phyloP scores from a whole-genome alignment of 2,888 invertebrate genomes.

The Chrysopilus asiliformis region DNA sequence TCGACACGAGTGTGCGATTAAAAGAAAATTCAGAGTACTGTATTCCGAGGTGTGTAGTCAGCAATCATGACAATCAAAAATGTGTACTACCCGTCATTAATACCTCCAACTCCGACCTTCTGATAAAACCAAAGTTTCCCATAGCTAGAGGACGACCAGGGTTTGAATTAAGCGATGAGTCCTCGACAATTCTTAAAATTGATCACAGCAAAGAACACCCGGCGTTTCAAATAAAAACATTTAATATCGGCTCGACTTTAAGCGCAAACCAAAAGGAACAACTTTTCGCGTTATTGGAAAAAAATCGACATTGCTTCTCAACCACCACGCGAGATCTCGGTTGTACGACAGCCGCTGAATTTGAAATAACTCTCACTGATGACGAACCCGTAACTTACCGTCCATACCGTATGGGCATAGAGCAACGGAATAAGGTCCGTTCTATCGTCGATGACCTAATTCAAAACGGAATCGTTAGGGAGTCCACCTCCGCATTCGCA shows the following conservation, averaged over 20 bases:
- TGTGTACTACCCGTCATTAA: background rate
- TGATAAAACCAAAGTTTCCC: background rate
- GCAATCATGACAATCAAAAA: background rate
- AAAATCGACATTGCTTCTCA: slow-evolving; percentile 3
- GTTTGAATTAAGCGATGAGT: no score
- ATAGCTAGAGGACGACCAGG: background rate
- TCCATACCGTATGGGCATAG: background rate
- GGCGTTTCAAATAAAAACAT: no score
- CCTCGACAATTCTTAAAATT: no score
- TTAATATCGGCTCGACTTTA: no score
- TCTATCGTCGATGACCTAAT: background rate
- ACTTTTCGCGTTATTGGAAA: background rate
- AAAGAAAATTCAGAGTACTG: background rate
- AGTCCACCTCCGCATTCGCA: slow-evolving; percentile 1
- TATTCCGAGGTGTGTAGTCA: background rate
- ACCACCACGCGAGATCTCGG: background rate
- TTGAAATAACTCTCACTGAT: slow-evolving; percentile 1
- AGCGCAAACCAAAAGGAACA: no score
- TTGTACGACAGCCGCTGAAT: background rate
- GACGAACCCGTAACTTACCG: background rate
- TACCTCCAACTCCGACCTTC: background rate
- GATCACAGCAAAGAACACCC: no score
- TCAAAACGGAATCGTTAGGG: background rate
- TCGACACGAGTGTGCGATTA: background rate
- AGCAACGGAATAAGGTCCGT: background rate